Base-by-base conservation (phyloP, 2,113 vertebrate species). In the Chroicocephalus ridibundus region DNA sequence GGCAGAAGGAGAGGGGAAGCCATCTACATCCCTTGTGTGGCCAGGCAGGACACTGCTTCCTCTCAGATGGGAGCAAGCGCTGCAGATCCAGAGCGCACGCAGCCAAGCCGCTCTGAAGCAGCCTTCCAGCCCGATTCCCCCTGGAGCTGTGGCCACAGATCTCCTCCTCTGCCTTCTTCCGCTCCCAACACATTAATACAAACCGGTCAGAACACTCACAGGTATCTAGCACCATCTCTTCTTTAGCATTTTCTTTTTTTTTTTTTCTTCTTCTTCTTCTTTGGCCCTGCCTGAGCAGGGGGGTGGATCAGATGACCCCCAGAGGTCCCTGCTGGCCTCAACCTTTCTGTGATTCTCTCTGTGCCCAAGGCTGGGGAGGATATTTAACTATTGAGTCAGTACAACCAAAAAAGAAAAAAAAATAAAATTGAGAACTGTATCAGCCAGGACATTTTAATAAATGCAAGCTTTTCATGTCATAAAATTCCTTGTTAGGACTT, bases 201-300 rank as follows among this genome's bases (percentile, higher is more conserved):
- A 71, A 38, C 9, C 2, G 1, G 10, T 3, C 31, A 7, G 46
- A 2, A 17, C n/a, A 4, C 3, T 2, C 3, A 6, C 13, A 42
- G 12, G 11, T 5, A 9, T 5, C 36, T 8, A 17, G 17, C 38
- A 71, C 5, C 44, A 34, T 40, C 26, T 42, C 38, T 40, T 29
- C 42, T 64, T 64, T 14, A 42, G 38, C 27, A 31, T 27, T 27
- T 42, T 29, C 38, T 12, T 38, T 26, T 61, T 60, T 38, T 38
- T 27, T 27, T 36, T 40, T 38, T 29, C 17, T 29, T 10, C 10
- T 60, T 36, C 21, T 61, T 13, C 36, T 64, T 64, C 17, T 40
- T 64, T 64, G 61, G 38, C 26, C 38, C 36, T 40, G 25, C 36
- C 27, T 64, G 36, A 40, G 40, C 27, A 21, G 13, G 6, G 27